phyloP scores from a whole-genome alignment of 2,113 vertebrate species.

The Haliaeetus leucogaster region DNA sequence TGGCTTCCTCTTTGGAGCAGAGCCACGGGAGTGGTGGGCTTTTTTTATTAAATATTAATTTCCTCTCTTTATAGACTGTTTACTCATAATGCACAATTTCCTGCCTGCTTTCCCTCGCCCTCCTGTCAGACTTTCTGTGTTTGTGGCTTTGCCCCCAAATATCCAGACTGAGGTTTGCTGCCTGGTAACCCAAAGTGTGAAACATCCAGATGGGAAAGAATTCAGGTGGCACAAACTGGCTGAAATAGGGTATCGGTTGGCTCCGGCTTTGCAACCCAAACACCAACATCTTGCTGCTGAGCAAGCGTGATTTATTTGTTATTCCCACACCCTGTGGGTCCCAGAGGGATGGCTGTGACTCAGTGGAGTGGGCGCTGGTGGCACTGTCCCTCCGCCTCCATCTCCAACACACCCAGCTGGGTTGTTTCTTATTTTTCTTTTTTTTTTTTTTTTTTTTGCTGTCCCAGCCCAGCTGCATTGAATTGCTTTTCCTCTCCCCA shows the following conservation, averaged over 20 bases:
- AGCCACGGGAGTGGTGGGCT: neutral
- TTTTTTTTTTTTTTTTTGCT: neutral
- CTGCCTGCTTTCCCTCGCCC: neutral
- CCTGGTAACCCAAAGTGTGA: neutral
- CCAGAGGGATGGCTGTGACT: neutral
- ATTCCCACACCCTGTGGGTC: neutral
- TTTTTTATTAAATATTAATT: neutral
- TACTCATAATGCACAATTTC: neutral
- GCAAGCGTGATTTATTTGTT: neutral
- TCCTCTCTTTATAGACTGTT: neutral
- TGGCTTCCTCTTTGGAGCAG: neutral
- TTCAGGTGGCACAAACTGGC: neutral
- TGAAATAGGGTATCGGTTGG: fast-evolving
- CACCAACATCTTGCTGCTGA: no score
- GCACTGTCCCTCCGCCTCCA: neutral
- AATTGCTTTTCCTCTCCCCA: neutral
- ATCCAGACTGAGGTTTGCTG: neutral
- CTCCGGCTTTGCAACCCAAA: neutral
- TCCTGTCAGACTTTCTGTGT: neutral
- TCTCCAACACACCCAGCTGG: neutral
- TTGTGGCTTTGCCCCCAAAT: neutral
- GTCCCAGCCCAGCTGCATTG: neutral
- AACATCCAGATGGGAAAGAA: neutral
- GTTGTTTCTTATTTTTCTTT: neutral
- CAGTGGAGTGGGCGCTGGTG: neutral